Evolutionary conservation across 2,888 invertebrate species (phyloP), one percentile per base, ranked within the genome.

Genomic region (Metacarcinus magister): DNA sequence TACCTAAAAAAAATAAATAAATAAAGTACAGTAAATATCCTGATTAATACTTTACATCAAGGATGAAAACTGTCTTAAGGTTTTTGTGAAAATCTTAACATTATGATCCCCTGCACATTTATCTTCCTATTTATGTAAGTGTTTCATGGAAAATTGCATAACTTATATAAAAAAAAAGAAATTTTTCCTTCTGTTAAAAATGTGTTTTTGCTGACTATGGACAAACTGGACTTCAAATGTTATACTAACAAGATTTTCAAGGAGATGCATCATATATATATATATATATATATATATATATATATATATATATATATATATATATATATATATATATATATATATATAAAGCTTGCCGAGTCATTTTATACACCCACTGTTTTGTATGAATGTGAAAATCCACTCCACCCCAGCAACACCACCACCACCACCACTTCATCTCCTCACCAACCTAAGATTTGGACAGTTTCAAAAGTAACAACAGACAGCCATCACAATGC

Each of bases 401-500:
- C 19, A 23, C 75, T 75, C 2, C 87, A 87, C 39, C 39, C 13
- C 87, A 87, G 87, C 87, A 39, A 39, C 87, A 87, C 87, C 87
- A 87, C 87, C 87, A 87, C 87, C 87, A 13, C 87, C 87, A 87
- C 39, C 39, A 39, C 87, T n/a, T 10, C 39, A 16, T 10, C 87
- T n/a, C 87, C 39, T 39, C 39, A 16, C 19, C n/a, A 39, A 3
- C 39, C 13, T 4, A 87, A 39, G 87, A 13, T 87, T 87, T 87
- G 87, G 87, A 87, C 87, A 87, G 87, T 87, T 87, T 87, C 32
- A 87, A 87, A 87, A 87, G 39, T 87, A 39, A 87, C 16, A 39
- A 32, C 82, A 87, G 82, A 28, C 8, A 39, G 87, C 39, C 87
- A 16, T 87, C 87, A 87, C 87, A 39, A 87, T 39, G 39, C 39